A percentile compares a stretch with the other conserved stretches of the same genome.
These are phyloP conservation scores for Trogon melanurus DNA, from an alignment of 2,113 vertebrate genomes.

Conservation along the genomic window DNA sequence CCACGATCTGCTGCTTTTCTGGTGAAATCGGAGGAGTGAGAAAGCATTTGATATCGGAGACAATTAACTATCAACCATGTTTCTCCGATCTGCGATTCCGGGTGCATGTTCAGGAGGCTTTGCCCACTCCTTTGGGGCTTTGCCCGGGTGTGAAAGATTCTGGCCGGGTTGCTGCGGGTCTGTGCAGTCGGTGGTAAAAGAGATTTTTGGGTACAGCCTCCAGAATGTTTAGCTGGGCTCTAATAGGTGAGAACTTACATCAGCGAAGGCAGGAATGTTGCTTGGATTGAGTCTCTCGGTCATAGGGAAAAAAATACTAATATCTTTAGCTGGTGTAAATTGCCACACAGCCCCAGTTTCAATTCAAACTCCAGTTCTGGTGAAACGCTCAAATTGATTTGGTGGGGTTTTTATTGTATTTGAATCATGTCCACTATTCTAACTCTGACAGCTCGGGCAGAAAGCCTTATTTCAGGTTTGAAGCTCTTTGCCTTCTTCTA, in stretches of 20 bases:
- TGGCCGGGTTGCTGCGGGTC: neutral
- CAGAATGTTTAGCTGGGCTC: neutral
- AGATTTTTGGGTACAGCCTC: neutral
- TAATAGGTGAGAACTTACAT: neutral
- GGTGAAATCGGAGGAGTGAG: accelerated
- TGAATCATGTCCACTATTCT: neutral
- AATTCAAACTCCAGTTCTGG: neutral
- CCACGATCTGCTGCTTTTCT: neutral
- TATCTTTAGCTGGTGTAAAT: conserved; percentile 1
- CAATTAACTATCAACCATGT: neutral
- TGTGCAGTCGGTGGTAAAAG: neutral
- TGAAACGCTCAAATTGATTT: neutral
- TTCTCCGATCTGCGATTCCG: accelerated
- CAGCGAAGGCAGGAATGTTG: neutral
- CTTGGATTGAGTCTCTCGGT: neutral
- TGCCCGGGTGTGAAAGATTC: neutral
- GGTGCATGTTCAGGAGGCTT: neutral
- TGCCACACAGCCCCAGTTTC: neutral
- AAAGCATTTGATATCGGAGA: neutral
- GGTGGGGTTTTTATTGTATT: neutral
- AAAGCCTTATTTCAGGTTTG: neutral
- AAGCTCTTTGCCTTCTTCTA: neutral
- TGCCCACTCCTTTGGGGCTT: neutral
- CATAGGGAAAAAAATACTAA: neutral
- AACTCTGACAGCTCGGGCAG: neutral